A percentile compares a stretch with the other conserved stretches of the same genome.
These are phyloP conservation scores for Troilus luridus DNA, from an alignment of 2,888 invertebrate genomes.

Conservation along the genomic window DNA sequence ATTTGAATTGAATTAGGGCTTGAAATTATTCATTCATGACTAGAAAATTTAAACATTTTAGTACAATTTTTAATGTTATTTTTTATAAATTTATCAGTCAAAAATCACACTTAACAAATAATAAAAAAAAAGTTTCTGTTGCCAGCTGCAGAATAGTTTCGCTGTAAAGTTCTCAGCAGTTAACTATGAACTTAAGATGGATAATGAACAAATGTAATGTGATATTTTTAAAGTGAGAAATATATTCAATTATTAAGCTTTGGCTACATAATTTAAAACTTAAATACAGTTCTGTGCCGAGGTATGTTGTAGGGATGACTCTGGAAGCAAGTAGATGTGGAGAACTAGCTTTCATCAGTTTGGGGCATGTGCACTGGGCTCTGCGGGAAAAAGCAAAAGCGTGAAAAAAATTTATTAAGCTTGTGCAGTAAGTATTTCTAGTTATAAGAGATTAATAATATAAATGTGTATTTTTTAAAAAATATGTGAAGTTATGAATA, in stretches of 20 bases:
- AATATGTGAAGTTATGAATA: background rate
- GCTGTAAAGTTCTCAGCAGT: background rate
- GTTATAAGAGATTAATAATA: background rate
- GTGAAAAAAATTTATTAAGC: constrained; percentile 53
- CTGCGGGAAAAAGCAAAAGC: constrained; percentile 61
- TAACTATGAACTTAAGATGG: background rate
- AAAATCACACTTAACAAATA: background rate
- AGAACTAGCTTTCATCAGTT: constrained; percentile 61
- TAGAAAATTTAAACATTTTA: background rate
- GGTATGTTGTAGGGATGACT: constrained; percentile 38
- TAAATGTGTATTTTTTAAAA: background rate
- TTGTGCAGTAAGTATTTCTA: constrained; percentile 11
- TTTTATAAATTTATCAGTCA: background rate
- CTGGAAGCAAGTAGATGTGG: constrained; percentile 31
- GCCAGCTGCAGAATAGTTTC: background rate
- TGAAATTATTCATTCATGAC: background rate
- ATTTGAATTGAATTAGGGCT: background rate
- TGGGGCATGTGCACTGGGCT: constrained; percentile 63
- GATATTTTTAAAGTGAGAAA: background rate
- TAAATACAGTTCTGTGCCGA: constrained; percentile 37
- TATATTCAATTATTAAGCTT: constrained; percentile 5
- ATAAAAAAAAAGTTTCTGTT: background rate
- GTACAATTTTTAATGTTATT: background rate
- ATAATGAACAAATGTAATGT: background rate
- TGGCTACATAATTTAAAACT: background rate